Evolutionary conservation across 1,140 invertebrate species (phyloP).

Genomic region (Lordiphosa clarofinis): DNA sequence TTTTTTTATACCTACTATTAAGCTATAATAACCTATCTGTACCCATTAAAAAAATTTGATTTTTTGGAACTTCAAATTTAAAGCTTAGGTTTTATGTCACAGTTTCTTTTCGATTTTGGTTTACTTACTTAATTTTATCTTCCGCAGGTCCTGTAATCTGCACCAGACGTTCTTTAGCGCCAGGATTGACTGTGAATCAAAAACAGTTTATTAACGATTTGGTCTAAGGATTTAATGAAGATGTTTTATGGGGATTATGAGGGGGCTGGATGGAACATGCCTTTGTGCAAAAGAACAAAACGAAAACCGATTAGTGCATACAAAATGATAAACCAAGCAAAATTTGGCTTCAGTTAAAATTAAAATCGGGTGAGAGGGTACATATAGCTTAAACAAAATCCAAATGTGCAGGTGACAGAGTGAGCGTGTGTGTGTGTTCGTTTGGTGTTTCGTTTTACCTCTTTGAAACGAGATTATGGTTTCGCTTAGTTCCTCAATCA

Average conservation of each 20-base stretch:
- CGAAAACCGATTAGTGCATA: not conserved
- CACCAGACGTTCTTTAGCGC: slow-evolving; percentile 94
- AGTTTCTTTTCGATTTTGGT: not conserved
- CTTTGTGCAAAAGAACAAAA: not conserved
- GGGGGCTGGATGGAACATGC: not conserved
- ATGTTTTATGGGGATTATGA: too few species aligned
- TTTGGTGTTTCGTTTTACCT: slow-evolving; percentile 86
- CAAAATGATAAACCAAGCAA: too few species aligned
- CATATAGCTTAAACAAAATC: too few species aligned
- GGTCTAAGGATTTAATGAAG: not conserved
- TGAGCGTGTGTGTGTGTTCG: slow-evolving; percentile 15
- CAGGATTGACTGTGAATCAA: slow-evolving; percentile 87
- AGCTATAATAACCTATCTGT: too few species aligned
- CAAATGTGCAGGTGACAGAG: not conserved
- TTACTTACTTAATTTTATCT: slow-evolving; percentile 92
- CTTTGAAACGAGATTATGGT: slow-evolving; percentile 98
- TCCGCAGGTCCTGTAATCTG: slow-evolving; percentile 95
- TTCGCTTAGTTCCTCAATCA: slow-evolving; percentile 98
- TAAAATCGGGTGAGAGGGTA: too few species aligned
- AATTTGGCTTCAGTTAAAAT: too few species aligned
- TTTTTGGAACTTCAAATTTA: too few species aligned
- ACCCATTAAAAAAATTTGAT: too few species aligned
- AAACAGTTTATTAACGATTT: slow-evolving; percentile 11
- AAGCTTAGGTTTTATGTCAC: too few species aligned
- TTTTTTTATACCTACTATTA: too few species aligned